These are phyloP conservation scores for Podilymbus podiceps DNA, from an alignment of 2,113 vertebrate genomes.

Conservation along the genomic window DNA sequence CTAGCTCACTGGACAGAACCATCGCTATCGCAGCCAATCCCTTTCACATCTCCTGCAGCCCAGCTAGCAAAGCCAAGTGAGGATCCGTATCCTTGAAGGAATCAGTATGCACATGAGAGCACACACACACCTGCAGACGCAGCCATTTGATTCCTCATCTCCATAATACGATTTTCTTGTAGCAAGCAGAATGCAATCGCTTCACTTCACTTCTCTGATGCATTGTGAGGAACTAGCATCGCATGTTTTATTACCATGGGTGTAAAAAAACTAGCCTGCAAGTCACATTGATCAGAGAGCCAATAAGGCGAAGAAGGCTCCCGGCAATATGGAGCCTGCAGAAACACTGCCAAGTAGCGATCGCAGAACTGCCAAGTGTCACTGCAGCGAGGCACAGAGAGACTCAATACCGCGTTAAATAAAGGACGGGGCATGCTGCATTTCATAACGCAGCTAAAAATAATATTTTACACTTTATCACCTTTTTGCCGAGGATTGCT, in stretches of 20 bases:
- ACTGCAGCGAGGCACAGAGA: not conserved
- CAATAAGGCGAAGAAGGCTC: not conserved
- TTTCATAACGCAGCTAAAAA: not conserved
- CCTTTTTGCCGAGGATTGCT: not conserved
- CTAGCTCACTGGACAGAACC: not conserved
- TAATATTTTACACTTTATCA: not conserved
- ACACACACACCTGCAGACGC: not conserved
- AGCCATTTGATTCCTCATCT: not conserved
- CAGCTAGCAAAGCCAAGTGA: not conserved
- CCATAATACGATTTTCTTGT: not conserved
- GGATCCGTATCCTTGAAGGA: not conserved
- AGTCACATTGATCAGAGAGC: not conserved
- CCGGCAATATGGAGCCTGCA: not conserved
- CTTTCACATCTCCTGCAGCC: not conserved
- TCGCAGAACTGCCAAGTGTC: not conserved
- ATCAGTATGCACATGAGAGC: not conserved
- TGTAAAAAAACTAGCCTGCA: not conserved
- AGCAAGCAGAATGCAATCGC: not conserved
- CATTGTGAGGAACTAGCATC: not conserved
- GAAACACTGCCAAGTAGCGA: not conserved
- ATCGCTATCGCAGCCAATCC: not conserved
- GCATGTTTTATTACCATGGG: not conserved
- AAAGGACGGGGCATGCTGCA: not conserved
- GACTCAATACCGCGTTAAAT: not conserved
- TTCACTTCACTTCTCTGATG: not conserved